Base-by-base conservation (phyloP, 2,113 vertebrate species). In the Eretmodus cyanostictus region DNA sequence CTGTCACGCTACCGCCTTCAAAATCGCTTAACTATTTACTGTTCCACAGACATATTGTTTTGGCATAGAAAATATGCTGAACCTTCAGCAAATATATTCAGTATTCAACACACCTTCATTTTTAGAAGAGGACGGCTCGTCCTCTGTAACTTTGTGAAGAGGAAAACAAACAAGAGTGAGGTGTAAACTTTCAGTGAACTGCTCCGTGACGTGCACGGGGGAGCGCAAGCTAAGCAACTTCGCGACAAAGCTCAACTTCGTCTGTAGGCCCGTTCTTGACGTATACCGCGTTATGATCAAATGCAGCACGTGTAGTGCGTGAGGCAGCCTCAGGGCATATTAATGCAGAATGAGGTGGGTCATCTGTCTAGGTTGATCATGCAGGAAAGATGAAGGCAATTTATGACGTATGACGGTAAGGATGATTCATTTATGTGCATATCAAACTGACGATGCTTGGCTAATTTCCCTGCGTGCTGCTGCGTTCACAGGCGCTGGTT, bases 381-480 rank as follows among this genome's bases (percentile, higher is more conserved):
- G 55, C 92, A 47, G 86, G 63, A 80, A 85, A 87, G 88, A 94
- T 82, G 81, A 90, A 92, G 90, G 90, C 76, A 92, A 93, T 91
- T 89, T 47, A 80, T 91, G 93, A 91, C 89, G 85, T 19, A 79
- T 82, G 88, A 91, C 7, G 63, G 66, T 57, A 11, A 81, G 45
- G 66, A 84, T 91, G 91, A 93, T 95, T 94, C 82, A 93, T 95
- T 93, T 82, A 93, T 83, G 92, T 85, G 92, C 91, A 87, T 91
- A 85, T 89, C 92, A 89, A 90, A 91, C 17, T 14, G 80, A 80
- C 38, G 78, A 86, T 2, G 85, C 82, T 80, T 19, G 76, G 85
- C 87, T 93, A 87, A 94, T 93, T 90, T 85, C 85, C 84, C 87
- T 45, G 54, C 17, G 27, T 78, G 82, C 89, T 8, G 83, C 80